Conservation (phyloP, 2,113 vertebrate species). For the Shinisaurus crocodilurus region DNA sequence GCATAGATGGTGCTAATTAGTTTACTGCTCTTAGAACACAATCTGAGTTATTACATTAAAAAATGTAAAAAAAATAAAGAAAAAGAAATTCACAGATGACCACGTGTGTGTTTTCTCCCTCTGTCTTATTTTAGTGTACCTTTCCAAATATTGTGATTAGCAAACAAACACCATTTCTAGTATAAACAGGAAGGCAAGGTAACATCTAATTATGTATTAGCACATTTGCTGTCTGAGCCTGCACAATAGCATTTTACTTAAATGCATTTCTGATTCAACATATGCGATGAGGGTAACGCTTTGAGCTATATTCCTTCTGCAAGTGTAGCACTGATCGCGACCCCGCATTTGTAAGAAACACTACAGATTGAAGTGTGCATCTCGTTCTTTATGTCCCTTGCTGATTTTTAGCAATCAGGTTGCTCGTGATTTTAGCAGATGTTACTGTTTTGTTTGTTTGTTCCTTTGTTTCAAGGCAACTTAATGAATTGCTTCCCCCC, state of each 20-base stretch:
- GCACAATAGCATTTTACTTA: not conserved
- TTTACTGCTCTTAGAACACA: not conserved
- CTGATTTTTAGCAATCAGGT: constrained; percentile 8
- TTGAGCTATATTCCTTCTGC: not conserved
- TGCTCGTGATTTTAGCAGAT: constrained; percentile 37
- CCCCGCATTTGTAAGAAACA: constrained; percentile 3
- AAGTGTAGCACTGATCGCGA: not conserved
- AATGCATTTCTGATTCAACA: not conserved
- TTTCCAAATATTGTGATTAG: constrained; percentile 1
- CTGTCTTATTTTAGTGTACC: not conserved
- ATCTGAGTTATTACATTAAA: not conserved
- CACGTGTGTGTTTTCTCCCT: not conserved
- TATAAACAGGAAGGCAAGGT: constrained; percentile 2
- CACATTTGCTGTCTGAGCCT: not conserved
- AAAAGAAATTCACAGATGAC: not conserved
- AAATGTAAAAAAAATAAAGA: not conserved
- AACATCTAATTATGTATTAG: not conserved
- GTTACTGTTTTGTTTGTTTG: constrained; percentile 17
- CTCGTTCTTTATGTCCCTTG: constrained; percentile 9
- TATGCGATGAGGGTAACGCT: not conserved
- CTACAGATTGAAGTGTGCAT: constrained; percentile 1
- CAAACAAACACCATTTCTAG: not conserved
- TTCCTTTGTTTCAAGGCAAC: constrained; percentile 22
- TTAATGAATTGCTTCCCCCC: constrained; percentile 47
- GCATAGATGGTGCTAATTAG: not conserved